A percentile compares a stretch with the other conserved stretches of the same genome.
These are phyloP conservation scores for Eurytoma adleriae DNA, from an alignment of 2,888 invertebrate genomes.

Conservation along the genomic window DNA sequence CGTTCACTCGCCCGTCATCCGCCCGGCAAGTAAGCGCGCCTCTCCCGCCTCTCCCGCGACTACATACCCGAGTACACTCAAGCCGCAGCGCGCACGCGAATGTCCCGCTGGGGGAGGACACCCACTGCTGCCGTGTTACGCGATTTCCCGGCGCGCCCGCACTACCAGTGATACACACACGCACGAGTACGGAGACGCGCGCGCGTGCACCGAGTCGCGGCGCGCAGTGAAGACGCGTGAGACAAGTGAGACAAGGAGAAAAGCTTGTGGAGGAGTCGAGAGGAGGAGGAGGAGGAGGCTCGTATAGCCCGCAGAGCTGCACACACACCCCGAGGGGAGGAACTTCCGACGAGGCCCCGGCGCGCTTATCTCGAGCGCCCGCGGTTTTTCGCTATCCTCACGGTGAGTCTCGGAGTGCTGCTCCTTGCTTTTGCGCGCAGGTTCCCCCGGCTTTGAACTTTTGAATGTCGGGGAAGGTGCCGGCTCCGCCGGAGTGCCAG, in stretches of 20 bases:
- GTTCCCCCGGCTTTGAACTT: not conserved
- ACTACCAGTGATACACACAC: too few relatives aligned
- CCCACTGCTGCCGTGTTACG: not conserved
- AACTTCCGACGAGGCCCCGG: not conserved
- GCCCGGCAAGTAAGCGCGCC: constrained; percentile 63
- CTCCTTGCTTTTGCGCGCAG: not conserved
- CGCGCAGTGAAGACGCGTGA: too few relatives aligned
- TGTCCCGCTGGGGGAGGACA: not conserved
- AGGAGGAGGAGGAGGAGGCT: not conserved
- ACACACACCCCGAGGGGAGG: not conserved
- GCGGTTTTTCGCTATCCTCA: not conserved
- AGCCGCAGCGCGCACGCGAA: not conserved
- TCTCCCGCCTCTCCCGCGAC: not conserved
- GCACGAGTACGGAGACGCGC: too few relatives aligned
- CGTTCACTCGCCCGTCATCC: constrained; percentile 69
- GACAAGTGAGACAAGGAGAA: too few relatives aligned
- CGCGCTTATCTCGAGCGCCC: not conserved
- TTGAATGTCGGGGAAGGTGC: not conserved
- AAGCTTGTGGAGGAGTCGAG: not conserved
- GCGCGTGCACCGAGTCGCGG: too few relatives aligned
- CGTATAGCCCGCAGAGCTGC: not conserved
- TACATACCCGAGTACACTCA: not conserved
- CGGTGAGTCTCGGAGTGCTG: constrained; percentile 7
- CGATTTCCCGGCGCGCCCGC: not conserved
- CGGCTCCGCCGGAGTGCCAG: not conserved